Conservation (phyloP, 1,140 invertebrate species). For the Oreohelix idahoensis region DNA sequence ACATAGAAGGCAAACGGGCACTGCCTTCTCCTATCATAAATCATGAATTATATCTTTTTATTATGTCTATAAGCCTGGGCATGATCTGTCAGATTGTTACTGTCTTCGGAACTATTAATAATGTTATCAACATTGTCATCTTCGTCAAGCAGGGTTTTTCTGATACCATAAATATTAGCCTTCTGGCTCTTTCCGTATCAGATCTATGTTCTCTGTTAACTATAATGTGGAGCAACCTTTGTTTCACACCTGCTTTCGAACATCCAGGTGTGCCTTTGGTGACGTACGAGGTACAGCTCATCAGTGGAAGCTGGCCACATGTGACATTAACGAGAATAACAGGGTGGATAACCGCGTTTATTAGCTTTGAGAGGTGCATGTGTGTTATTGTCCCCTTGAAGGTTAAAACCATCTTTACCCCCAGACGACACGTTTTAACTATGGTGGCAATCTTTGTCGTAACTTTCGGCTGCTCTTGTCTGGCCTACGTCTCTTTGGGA, state of each 20-base stretch:
- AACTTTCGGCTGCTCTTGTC: background rate
- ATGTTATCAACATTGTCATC: background rate
- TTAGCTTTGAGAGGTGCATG: conserved; percentile 20
- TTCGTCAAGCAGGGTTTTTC: background rate
- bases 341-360: conserved; percentile 6
- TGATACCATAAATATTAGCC: background rate
- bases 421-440: background rate
- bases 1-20: too few relatives aligned
- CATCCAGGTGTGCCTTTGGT: background rate
- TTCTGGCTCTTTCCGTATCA: background rate
- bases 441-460: background rate
- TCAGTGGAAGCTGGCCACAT: conserved; percentile 11
- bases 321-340: background rate
- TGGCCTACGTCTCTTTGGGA: background rate
- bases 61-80: background rate
- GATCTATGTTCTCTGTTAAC: background rate
- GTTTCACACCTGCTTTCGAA: background rate
- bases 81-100: background rate
- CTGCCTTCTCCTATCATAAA: too few relatives aligned
- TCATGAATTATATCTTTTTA: too few relatives aligned
- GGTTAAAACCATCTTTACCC: conserved; percentile 13
- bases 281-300: background rate
- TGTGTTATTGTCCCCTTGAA: conserved; percentile 6
- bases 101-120: background rate
- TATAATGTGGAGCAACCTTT: background rate